phyloP scores from a whole-genome alignment of 2,113 vertebrate genomes.

The Indicator indicator region DNA sequence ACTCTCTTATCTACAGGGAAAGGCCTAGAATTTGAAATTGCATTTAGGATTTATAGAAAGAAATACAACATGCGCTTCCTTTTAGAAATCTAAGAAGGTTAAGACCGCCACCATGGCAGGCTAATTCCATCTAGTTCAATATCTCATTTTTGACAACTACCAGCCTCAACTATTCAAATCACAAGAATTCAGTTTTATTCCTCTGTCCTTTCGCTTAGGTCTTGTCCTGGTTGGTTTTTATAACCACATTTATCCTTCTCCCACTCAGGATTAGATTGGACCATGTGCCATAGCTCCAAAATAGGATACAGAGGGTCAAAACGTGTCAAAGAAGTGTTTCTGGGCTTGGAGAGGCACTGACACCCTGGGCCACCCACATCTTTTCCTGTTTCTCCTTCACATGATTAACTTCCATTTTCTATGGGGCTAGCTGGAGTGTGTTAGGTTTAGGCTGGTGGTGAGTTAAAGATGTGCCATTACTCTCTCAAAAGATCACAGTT shows the following conservation, averaged over 20 bases:
- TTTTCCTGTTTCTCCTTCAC: neutral
- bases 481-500: neutral
- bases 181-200: neutral
- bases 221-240: neutral
- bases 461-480: neutral
- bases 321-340: neutral
- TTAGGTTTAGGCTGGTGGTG: neutral
- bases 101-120: neutral
- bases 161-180: neutral
- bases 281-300: neutral
- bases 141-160: neutral
- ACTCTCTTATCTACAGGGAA: constrained; percentile 18
- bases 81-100: neutral
- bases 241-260: neutral
- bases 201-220: neutral
- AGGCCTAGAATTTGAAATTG: neutral
- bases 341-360: neutral
- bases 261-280: neutral
- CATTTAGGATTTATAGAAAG: neutral
- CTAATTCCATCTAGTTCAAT: neutral
- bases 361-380: neutral
- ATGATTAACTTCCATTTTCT: neutral
- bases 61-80: neutral
- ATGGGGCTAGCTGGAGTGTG: neutral
- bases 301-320: neutral